A percentile compares a stretch with the other conserved stretches of the same genome.
Evolutionary conservation across 2,888 invertebrate genomes (phyloP).

Genomic region (Drosophila maculinotata): DNA sequence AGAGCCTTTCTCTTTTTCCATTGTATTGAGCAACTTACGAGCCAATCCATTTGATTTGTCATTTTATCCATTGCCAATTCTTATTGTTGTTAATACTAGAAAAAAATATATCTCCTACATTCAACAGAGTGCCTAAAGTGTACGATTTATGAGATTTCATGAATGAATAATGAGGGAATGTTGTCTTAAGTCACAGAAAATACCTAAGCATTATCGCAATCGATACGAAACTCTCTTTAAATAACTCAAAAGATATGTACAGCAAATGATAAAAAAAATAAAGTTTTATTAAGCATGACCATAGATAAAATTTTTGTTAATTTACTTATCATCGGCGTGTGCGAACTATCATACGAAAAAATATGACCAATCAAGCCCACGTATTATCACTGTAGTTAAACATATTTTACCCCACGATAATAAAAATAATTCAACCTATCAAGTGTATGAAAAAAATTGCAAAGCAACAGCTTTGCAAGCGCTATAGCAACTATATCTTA

Average conservation of each 20-base stretch:
- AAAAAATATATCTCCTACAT: slow-evolving; percentile 9
- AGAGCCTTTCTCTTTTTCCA: slow-evolving; percentile 16
- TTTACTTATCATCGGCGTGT: slow-evolving; percentile 26
- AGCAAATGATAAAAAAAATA: slow-evolving; percentile 20
- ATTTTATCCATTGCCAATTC: slow-evolving; percentile 27
- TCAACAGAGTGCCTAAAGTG: slow-evolving; percentile 20
- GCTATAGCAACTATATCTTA: background rate
- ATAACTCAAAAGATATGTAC: slow-evolving; percentile 23
- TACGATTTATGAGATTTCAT: slow-evolving; percentile 18
- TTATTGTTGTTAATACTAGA: slow-evolving; percentile 1
- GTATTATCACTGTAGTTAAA: slow-evolving; percentile 29
- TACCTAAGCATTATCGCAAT: background rate
- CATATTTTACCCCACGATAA: slow-evolving; percentile 8
- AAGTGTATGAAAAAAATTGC: slow-evolving; percentile 1
- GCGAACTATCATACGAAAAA: slow-evolving; percentile 18
- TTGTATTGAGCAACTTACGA: slow-evolving; percentile 45
- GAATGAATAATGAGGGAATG: slow-evolving; percentile 4
- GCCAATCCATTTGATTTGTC: slow-evolving; percentile 53
- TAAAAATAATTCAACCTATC: slow-evolving; percentile 1
- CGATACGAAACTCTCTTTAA: slow-evolving; percentile 3
- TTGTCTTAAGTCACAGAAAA: slow-evolving; percentile 3
- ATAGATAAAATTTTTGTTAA: slow-evolving; percentile 36
- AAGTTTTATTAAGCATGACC: slow-evolving; percentile 21
- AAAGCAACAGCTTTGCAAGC: background rate
- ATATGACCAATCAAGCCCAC: slow-evolving; percentile 14